Evolutionary conservation across 2,113 vertebrate species (phyloP).

Genomic region (Argyrosomus japonicus): DNA sequence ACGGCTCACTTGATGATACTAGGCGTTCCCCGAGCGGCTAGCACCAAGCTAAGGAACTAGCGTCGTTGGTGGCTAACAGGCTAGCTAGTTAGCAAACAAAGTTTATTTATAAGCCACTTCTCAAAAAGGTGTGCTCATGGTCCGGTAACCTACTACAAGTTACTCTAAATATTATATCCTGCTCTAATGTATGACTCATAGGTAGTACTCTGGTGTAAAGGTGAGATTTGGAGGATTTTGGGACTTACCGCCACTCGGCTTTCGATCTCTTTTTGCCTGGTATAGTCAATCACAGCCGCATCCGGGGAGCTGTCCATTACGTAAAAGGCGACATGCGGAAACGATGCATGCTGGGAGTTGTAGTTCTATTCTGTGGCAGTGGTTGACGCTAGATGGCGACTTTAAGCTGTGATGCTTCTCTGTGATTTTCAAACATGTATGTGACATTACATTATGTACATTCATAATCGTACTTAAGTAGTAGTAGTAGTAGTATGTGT

Average conservation of each 20-base stretch:
- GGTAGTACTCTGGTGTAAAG: background rate
- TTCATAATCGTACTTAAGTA: too few relatives aligned
- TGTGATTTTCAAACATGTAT: too few relatives aligned
- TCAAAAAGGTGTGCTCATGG: background rate
- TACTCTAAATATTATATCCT: background rate
- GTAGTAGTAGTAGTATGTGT: too few relatives aligned
- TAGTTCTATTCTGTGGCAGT: constrained; percentile 51
- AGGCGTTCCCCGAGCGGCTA: constrained; percentile 77
- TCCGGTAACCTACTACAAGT: accelerated
- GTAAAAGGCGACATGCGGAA: constrained; percentile 47
- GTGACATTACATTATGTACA: too few relatives aligned
- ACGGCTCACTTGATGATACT: constrained; percentile 51
- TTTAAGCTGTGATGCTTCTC: constrained; percentile 12
- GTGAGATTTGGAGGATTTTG: constrained; percentile 50
- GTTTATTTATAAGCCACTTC: constrained; percentile 49
- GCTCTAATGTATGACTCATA: background rate
- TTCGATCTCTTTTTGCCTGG: constrained; percentile 76
- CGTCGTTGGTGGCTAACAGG: constrained; percentile 57
- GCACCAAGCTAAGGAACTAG: constrained; percentile 82
- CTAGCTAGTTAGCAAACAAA: constrained; percentile 79
- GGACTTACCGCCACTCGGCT: constrained; percentile 82
- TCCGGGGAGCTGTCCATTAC: constrained; percentile 83
- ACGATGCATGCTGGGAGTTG: constrained; percentile 60
- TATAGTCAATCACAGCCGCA: constrained; percentile 82
- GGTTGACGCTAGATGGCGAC: constrained; percentile 57